These are phyloP conservation scores for Temnothorax longispinosus DNA, from an alignment of 1,140 invertebrate species.

Conservation along the genomic window DNA sequence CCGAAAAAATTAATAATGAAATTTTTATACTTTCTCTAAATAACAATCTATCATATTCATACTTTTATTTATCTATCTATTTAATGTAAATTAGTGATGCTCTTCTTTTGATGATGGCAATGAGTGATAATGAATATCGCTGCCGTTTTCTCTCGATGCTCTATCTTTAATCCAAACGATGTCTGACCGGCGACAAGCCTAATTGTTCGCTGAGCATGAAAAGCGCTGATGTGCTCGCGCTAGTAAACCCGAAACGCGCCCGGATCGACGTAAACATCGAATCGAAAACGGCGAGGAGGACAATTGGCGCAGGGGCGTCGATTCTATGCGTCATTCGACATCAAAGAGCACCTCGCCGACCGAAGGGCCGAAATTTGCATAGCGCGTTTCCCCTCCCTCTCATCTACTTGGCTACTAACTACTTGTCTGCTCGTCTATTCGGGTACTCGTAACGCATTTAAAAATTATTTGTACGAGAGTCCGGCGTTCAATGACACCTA, in stretches of 20 bases:
- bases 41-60: neutral
- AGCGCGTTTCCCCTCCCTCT: neutral
- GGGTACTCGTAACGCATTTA: slow-evolving; percentile 36
- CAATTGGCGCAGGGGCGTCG: slow-evolving; percentile 52
- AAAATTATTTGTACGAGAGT: slow-evolving; percentile 51
- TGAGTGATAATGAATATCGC: neutral
- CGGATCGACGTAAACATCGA: slow-evolving; percentile 51
- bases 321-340: slow-evolving; percentile 53
- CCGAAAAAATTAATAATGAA: neutral
- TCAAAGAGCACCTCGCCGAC: slow-evolving; percentile 53
- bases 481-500: slow-evolving; percentile 12
- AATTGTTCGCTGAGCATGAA: slow-evolving; percentile 62
- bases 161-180: slow-evolving; percentile 13
- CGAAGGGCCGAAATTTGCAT: slow-evolving; percentile 50
- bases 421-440: neutral
- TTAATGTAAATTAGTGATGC: neutral
- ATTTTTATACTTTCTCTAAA: neutral
- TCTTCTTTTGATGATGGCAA: neutral
- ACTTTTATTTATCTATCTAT: neutral
- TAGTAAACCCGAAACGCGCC: slow-evolving; percentile 11
- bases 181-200: slow-evolving; percentile 15
- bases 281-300: slow-evolving; percentile 34
- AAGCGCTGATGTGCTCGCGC: slow-evolving; percentile 55
- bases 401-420: neutral
- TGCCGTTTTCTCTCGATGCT: neutral